Percentiles rank a stretch among this genome's conserved stretches.
phyloP scores from a whole-genome alignment of 2,888 invertebrate genomes.

The Acheta domesticus region DNA sequence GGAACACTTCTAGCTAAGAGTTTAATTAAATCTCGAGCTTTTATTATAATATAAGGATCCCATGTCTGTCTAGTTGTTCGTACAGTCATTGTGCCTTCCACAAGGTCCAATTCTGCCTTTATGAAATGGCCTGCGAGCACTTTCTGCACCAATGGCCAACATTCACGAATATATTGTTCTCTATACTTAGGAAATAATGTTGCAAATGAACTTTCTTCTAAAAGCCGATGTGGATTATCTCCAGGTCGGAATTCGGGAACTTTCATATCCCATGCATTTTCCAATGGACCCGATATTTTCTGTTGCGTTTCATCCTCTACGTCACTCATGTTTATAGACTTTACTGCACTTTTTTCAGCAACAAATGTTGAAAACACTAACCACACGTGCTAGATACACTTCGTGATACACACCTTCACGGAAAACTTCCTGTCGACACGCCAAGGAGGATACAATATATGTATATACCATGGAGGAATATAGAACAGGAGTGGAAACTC shows the following conservation, averaged over 20 bases:
- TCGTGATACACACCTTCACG: too few species aligned
- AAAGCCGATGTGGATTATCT: slow-evolving; percentile 82
- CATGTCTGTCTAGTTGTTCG: slow-evolving; percentile 93
- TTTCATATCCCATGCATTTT: slow-evolving; percentile 83
- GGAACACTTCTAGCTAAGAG: slow-evolving; percentile 93
- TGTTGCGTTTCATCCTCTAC: slow-evolving; percentile 44
- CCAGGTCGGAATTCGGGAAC: slow-evolving; percentile 82
- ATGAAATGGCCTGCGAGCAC: slow-evolving; percentile 73
- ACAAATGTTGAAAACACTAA: too few species aligned
- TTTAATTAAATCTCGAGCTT: slow-evolving; percentile 94
- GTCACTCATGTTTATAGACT: too few species aligned
- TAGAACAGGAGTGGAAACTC: too few species aligned
- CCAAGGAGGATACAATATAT: too few species aligned
- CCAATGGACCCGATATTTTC: slow-evolving; percentile 58
- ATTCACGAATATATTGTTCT: slow-evolving; percentile 90
- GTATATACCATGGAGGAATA: too few species aligned
- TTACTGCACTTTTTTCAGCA: too few species aligned
- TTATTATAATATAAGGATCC: slow-evolving; percentile 96
- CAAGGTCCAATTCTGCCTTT: slow-evolving; percentile 83
- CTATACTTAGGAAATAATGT: slow-evolving; percentile 96
- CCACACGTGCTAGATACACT: too few species aligned
- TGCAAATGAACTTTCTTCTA: slow-evolving; percentile 94
- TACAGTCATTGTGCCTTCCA: slow-evolving; percentile 93
- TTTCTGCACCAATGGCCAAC: slow-evolving; percentile 93
- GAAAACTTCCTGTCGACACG: too few species aligned